Percentiles rank a stretch among this genome's conserved stretches.
Evolutionary conservation across 1,140 invertebrate species (phyloP).

Genomic region (Leptinotarsa texana): DNA sequence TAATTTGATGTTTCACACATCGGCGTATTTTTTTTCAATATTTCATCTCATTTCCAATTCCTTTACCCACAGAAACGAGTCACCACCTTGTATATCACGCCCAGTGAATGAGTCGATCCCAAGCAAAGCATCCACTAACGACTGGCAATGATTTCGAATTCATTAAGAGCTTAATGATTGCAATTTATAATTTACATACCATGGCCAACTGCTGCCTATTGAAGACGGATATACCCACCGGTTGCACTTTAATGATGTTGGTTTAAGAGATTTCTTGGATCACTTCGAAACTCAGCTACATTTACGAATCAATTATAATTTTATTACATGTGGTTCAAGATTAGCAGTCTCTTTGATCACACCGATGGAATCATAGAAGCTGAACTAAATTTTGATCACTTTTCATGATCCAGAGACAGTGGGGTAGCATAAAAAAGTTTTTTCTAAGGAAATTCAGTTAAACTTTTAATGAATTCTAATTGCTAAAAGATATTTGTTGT

Average conservation of each 20-base stretch:
- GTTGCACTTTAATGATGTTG: conserved; percentile 1
- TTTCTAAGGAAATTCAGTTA: no score
- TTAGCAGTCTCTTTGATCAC: neutral
- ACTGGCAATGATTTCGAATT: conserved; percentile 2
- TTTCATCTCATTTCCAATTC: no score
- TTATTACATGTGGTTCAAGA: neutral
- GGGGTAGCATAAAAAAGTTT: neutral
- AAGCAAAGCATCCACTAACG: neutral
- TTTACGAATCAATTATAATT: neutral
- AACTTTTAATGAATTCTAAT: no score
- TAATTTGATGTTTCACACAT: no score
- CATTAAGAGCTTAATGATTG: conserved; percentile 1
- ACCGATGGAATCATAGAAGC: neutral
- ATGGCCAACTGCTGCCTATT: conserved; percentile 2
- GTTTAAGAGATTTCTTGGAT: neutral
- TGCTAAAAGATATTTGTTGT: no score
- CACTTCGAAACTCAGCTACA: neutral
- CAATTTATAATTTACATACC: neutral
- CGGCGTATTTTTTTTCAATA: no score
- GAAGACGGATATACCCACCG: conserved; percentile 1
- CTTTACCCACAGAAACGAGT: no score
- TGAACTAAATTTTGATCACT: neutral
- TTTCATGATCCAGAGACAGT: neutral
- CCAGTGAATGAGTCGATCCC: neutral
- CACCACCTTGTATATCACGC: no score